Conservation (phyloP, 2,797 vertebrate species). For the Mormyrus proboscirostris region DNA sequence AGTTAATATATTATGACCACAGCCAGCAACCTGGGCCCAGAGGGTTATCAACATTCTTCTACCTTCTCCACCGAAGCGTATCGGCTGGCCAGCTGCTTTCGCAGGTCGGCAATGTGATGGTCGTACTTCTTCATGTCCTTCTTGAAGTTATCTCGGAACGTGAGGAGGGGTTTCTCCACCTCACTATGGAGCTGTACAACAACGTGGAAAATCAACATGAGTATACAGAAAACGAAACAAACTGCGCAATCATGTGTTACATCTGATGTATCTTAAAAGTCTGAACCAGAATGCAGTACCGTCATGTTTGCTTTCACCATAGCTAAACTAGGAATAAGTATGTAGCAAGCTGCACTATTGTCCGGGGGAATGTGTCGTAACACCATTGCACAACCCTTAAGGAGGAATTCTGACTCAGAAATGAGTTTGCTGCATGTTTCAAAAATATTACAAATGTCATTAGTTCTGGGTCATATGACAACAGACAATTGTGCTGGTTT, state of each 20-base stretch:
- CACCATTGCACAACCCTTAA: not conserved
- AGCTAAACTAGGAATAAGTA: not conserved
- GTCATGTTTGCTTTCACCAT: not conserved
- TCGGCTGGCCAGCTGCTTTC: constrained; percentile 87
- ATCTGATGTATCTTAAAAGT: not conserved
- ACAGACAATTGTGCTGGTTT: not conserved
- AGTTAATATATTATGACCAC: not conserved
- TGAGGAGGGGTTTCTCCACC: constrained; percentile 89
- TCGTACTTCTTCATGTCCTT: constrained; percentile 98
- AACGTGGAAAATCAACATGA: not conserved
- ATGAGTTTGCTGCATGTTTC: not conserved
- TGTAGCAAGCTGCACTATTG: not conserved
- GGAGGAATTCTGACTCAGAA: not conserved
- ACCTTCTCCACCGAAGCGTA: constrained; percentile 87
- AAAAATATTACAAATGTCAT: not conserved
- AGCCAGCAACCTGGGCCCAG: not conserved
- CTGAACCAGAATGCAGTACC: not conserved
- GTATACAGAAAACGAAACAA: not conserved
- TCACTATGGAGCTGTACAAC: constrained; percentile 83
- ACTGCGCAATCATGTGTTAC: constrained; percentile 3
- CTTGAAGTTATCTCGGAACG: constrained; percentile 93
- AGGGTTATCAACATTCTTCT: constrained; percentile 1
- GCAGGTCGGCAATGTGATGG: constrained; percentile 85
- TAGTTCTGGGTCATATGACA: not conserved
- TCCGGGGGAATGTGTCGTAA: not conserved